A percentile compares a stretch with the other conserved stretches of the same genome.
Evolutionary conservation across 1,140 invertebrate species (phyloP).

Genomic region (Drosophila bipectinata): DNA sequence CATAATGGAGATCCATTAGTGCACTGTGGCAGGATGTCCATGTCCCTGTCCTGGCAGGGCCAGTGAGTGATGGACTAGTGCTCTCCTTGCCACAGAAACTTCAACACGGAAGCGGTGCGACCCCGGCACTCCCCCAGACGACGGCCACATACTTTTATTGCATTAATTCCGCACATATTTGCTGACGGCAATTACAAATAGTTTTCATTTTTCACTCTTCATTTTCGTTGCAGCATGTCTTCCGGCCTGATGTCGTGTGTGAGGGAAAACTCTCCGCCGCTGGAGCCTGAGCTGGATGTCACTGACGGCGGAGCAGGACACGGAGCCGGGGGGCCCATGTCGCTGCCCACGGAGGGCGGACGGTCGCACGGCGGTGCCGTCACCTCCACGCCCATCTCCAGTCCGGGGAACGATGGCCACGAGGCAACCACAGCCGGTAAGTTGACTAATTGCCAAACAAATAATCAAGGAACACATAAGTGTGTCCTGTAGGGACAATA

Average conservation of each 20-base stretch:
- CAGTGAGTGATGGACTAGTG: slow-evolving; percentile 20
- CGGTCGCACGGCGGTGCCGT: slow-evolving; percentile 40
- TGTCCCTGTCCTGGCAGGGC: background rate
- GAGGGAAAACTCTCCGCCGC: slow-evolving; percentile 85
- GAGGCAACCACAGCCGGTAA: slow-evolving; percentile 55
- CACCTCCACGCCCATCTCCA: slow-evolving; percentile 67
- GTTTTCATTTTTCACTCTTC: slow-evolving; percentile 18
- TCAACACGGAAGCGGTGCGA: slow-evolving; percentile 1
- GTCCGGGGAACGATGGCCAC: slow-evolving; percentile 52
- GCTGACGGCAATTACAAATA: slow-evolving; percentile 33
- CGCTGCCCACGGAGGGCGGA: slow-evolving; percentile 56
- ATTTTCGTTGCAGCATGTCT: slow-evolving; percentile 75
- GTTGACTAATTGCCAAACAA: slow-evolving; percentile 29
- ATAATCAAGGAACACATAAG: slow-evolving; percentile 6
- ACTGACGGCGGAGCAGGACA: slow-evolving; percentile 10
- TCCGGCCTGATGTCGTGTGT: slow-evolving; percentile 85
- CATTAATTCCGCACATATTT: slow-evolving; percentile 19
- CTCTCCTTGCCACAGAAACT: background rate
- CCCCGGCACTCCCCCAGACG: background rate
- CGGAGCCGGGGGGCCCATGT: slow-evolving; percentile 61
- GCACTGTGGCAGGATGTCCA: slow-evolving; percentile 19
- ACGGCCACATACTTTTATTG: slow-evolving; percentile 1
- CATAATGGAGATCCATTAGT: slow-evolving; percentile 48
- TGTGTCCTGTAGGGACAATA: background rate
- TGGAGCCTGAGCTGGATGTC: slow-evolving; percentile 75